These are phyloP conservation scores for Mus pahari DNA, from an alignment of 2,113 vertebrate species.

Conservation along the genomic window DNA sequence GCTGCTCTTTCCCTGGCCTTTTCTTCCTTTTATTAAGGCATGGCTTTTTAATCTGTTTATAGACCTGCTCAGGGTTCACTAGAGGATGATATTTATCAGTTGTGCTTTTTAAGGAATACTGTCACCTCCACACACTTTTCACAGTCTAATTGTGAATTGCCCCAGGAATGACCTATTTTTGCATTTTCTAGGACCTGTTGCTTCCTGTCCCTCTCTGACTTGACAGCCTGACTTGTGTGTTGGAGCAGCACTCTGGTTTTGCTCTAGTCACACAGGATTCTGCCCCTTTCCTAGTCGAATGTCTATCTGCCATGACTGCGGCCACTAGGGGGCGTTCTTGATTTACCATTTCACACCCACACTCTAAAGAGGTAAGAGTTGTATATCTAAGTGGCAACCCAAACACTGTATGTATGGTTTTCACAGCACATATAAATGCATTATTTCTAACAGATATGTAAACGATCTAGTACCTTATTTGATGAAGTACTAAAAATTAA, in stretches of 20 bases:
- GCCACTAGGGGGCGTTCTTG: slow-evolving; percentile 67
- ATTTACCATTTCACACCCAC: slow-evolving; percentile 5
- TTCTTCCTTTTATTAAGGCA: slow-evolving; percentile 34
- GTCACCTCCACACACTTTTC: slow-evolving; percentile 56
- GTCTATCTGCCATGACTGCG: not conserved
- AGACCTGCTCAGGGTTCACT: slow-evolving; percentile 63
- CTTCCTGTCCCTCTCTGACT: slow-evolving; percentile 45
- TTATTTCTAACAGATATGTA: slow-evolving; percentile 35
- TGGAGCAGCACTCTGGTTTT: not conserved
- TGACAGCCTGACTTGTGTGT: slow-evolving; percentile 6
- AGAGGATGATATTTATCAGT: slow-evolving; percentile 56
- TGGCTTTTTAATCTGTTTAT: slow-evolving; percentile 66
- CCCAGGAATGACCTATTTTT: slow-evolving; percentile 66
- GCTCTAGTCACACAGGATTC: not conserved
- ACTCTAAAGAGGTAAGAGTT: not conserved
- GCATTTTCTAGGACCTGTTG: slow-evolving; percentile 17
- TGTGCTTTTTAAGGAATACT: slow-evolving; percentile 54
- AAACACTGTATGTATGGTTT: not conserved
- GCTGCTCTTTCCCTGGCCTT: not conserved
- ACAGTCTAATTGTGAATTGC: slow-evolving; percentile 68
- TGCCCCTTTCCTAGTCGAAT: not conserved
- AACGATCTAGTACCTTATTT: not conserved
- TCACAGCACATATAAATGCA: not conserved
- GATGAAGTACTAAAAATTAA: slow-evolving; percentile 15
- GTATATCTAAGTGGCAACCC: not conserved